Evolutionary conservation across 1,140 invertebrate genomes (phyloP), one percentile per base, ranked within the genome.

Genomic region (Rhopalosiphum padi): DNA sequence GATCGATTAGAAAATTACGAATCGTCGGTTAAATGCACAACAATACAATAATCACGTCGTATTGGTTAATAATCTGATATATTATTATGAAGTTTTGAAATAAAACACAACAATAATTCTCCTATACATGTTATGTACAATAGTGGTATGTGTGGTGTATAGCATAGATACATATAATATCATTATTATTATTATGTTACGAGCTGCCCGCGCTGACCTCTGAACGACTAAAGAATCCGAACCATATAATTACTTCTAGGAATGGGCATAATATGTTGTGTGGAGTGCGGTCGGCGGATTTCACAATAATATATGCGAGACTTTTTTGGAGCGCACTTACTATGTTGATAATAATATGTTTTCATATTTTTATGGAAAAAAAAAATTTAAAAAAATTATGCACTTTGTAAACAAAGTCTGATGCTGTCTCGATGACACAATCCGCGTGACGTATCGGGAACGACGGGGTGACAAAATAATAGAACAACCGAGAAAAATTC

Each of bases 231-330:
- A n/a, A 43, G 85, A 87, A 46, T 87, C 43, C 30, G 30, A 46
- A 46, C 43, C 43, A 46, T 87, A 87, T 87, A 87, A 87, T 87
- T 87, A 87, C 85, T 18, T 46, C 85, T 87, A 46, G 30, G 83
- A 87, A 87, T 87, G 85, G 85, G 23, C 85, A 87, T 87, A 41
- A 87, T 87, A 41, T 46, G 41, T n/a, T 86, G 25, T 86, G 41
- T 87, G 9, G 25, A 48, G 43, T 46, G 43, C 30, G 43, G 85
- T 87, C 85, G 5, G 43, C 83, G 37, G 83, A 30, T 87, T 87
- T 87, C 43, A 30, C 85, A 46, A 87, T 23, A 25, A 83, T 77
- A 18, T 6, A n/a, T 15, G 35, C 21, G 35, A 83, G 82, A 83
- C 21, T 37, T 87, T 37, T 87, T 87, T 87, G 85, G 85, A 15